Conservation (phyloP, 2,113 vertebrate species). For the Megalops atlanticus region DNA sequence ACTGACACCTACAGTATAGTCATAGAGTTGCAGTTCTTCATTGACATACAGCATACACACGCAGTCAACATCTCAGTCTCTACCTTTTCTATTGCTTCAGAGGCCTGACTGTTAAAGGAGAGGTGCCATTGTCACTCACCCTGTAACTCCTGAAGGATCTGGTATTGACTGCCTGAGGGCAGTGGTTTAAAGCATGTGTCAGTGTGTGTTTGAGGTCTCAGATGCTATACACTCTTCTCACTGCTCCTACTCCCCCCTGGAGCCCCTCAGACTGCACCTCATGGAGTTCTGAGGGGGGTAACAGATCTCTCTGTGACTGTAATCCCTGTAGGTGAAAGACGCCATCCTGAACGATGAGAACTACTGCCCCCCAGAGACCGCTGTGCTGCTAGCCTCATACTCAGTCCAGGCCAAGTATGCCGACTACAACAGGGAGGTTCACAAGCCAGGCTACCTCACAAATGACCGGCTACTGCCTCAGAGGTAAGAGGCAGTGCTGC, state of each 20-base stretch:
- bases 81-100: too few species aligned
- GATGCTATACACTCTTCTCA: too few species aligned
- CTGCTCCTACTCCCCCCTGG: not conserved
- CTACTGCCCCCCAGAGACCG: conserved; percentile 97
- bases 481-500: conserved; percentile 72
- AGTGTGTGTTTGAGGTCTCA: too few species aligned
- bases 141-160: too few species aligned
- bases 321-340: conserved; percentile 90
- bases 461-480: conserved; percentile 94
- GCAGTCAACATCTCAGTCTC: too few species aligned
- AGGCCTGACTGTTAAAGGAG: too few species aligned
- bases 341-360: conserved; percentile 96
- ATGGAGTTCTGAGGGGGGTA: not conserved
- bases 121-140: too few species aligned
- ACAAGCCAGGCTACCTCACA: conserved; percentile 90
- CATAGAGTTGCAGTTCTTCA: too few species aligned
- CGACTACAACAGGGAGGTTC: conserved; percentile 88
- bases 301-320: not conserved
- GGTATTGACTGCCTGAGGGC: too few species aligned
- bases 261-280: not conserved
- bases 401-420: conserved; percentile 94
- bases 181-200: too few species aligned
- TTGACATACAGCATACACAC: too few species aligned
- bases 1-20: too few species aligned
- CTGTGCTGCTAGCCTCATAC: conserved; percentile 92